Base-by-base conservation (phyloP, 2,797 vertebrate genomes). In the Taeniopygia guttata region DNA sequence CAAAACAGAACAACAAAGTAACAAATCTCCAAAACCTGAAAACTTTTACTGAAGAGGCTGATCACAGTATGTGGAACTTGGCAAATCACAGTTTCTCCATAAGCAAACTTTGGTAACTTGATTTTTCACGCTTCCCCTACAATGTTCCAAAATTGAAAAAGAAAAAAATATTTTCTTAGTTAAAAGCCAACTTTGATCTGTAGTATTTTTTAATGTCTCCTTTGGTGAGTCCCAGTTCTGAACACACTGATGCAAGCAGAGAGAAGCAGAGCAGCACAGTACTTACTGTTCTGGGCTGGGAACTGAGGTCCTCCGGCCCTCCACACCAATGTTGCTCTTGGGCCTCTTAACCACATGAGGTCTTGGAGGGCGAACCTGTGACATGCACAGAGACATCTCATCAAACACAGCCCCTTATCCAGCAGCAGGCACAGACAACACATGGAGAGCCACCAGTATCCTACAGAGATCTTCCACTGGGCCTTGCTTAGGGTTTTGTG, bases 261-360 rank as follows among this genome's bases (percentile, higher is more conserved):
- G 54, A 76, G 81, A 68, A 77, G 51, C 36, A 52, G 43, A 67
- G 67, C 18, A 67, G 72, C 26, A 19, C 48, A 70, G 84, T 78
- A 98, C 98, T 98, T 97, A 99, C 99, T 98, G 99, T 92, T 99
- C 99, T 46, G 98, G 98, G 90, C 98, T 99, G 3, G 98, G 94
- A 52, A 98, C 72, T 0, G 98, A 98, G 1, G 98, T 98, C 91
- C 98, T 97, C 40, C 96, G 94, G 96, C 97, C 98, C 72, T 99
- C 99, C 95, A 98, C 93, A 18, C 98, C 97, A 36, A 98, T 94
- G 63, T 99, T 99, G 96, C 98, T 99, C 97, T 98, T 98, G 8
- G 98, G 98, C 84, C 98, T 98, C 97, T 98, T 99, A 45, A 98
- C 95, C 45, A 99, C 97, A 38, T 98, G 95, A 10, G 99, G 98